Conservation (phyloP, 2,113 vertebrate species). For the Strigops habroptila region DNA sequence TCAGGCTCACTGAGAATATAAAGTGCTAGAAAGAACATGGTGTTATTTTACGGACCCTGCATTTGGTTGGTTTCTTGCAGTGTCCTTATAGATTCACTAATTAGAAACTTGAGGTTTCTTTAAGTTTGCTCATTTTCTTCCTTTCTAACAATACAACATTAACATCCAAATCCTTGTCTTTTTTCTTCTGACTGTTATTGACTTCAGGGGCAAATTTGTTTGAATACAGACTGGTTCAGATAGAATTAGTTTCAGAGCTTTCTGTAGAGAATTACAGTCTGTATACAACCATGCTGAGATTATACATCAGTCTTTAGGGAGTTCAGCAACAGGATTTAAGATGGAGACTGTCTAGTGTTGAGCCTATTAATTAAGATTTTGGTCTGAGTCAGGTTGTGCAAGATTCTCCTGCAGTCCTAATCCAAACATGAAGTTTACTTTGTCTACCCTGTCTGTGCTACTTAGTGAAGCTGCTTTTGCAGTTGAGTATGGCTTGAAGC, state of each 20-base stretch:
- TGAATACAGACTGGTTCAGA: neutral
- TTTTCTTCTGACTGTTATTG: neutral
- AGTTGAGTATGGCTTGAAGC: neutral
- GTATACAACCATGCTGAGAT: neutral
- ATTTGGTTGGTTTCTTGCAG: neutral
- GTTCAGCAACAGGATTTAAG: neutral
- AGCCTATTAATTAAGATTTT: neutral
- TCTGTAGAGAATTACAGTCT: neutral
- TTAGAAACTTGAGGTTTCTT: constrained; percentile 13
- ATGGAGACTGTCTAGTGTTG: neutral
- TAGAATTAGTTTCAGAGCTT: neutral
- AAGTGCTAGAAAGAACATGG: neutral
- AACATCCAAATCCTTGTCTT: neutral
- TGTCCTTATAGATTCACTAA: neutral
- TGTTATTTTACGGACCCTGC: constrained; percentile 1
- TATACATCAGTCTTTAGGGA: neutral
- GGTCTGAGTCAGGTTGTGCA: neutral
- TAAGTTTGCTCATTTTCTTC: neutral
- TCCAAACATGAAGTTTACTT: neutral
- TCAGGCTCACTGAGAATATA: constrained; percentile 25
- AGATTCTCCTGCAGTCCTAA: neutral
- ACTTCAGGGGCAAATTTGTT: neutral
- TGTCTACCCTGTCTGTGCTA: neutral
- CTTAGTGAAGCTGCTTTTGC: neutral
- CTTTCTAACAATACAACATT: neutral